A percentile compares a stretch with the other conserved stretches of the same genome.
Evolutionary conservation across 2,113 vertebrate species (phyloP).

Genomic region (Amphiprion percula): DNA sequence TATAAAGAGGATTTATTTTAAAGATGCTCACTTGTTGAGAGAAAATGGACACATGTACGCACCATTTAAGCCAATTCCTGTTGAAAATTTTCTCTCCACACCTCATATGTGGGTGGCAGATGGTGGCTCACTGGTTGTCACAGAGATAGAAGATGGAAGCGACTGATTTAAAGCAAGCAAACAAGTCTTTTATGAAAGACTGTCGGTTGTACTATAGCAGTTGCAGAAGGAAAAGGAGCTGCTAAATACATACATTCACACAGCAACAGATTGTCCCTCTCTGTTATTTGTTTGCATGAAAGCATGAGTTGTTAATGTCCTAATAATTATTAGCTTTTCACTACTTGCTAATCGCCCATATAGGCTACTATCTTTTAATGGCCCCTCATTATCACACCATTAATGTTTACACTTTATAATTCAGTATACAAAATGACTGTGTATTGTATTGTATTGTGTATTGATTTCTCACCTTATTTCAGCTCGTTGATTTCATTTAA

Average conservation of each 20-base stretch:
- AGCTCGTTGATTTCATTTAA: too few species aligned
- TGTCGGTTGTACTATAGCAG: conserved; percentile 9
- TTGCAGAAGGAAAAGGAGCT: conserved; percentile 17
- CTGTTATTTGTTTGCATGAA: neutral
- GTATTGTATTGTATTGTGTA: too few species aligned
- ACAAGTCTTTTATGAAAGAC: conserved; percentile 44
- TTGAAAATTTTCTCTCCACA: conserved; percentile 51
- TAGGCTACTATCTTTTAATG: too few species aligned
- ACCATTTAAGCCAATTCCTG: conserved; percentile 44
- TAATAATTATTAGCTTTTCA: neutral
- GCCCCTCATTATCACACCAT: too few species aligned
- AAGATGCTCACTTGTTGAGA: conserved; percentile 31
- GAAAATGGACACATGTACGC: conserved; percentile 29
- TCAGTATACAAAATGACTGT: too few species aligned
- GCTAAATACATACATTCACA: neutral
- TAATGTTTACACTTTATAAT: too few species aligned
- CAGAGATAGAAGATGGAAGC: conserved; percentile 59
- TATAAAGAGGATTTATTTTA: conserved; percentile 4
- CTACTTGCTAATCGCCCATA: neutral
- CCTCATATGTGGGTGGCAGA: conserved; percentile 70
- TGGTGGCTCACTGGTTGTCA: conserved; percentile 64
- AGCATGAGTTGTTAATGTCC: neutral
- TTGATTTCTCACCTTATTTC: too few species aligned
- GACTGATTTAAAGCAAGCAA: conserved; percentile 61
- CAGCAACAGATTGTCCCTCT: neutral